Evolutionary conservation across 2,113 vertebrate genomes (phyloP).

Genomic region (Regulus satrapa): DNA sequence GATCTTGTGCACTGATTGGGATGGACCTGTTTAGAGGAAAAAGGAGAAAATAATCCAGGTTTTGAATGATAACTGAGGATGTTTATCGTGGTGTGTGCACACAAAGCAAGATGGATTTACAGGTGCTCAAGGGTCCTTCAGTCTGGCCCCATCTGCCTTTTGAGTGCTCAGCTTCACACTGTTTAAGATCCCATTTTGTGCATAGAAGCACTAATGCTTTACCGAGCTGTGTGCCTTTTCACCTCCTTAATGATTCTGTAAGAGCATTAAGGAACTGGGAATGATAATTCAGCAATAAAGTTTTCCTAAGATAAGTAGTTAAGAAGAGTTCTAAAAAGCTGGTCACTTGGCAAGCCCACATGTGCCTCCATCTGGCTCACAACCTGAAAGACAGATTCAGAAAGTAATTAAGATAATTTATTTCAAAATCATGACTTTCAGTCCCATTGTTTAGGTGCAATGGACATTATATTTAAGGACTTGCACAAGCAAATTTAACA

Average conservation of each 20-base stretch:
- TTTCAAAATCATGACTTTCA: background rate
- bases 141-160: background rate
- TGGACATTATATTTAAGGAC: background rate
- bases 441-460: background rate
- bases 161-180: background rate
- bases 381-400: background rate
- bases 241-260: background rate
- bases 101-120: background rate
- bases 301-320: background rate
- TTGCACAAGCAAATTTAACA: background rate
- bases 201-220: background rate
- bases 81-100: background rate
- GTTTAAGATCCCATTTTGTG: background rate
- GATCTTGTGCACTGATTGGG: background rate
- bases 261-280: background rate
- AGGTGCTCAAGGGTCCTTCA: background rate
- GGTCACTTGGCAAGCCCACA: background rate
- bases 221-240: background rate
- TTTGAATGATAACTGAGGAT: background rate
- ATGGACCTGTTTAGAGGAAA: background rate
- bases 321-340: background rate
- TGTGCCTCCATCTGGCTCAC: background rate
- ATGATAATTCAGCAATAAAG: background rate
- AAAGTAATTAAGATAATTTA: background rate
- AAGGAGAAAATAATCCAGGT: background rate